Evolutionary conservation across 2,113 vertebrate species (phyloP).

Genomic region (Pungitius pungitius): DNA sequence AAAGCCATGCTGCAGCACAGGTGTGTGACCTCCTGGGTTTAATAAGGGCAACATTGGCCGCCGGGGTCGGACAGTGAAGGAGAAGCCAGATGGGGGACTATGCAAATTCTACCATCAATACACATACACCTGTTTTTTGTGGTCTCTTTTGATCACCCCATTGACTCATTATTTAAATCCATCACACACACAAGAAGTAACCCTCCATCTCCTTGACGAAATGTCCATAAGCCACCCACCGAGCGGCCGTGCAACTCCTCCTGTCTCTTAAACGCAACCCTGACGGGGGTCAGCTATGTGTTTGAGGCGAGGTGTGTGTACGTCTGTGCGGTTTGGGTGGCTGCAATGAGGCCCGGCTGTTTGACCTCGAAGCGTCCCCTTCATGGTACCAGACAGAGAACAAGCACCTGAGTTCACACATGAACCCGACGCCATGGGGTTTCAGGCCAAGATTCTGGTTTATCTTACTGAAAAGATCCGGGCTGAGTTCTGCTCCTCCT

Average conservation of each 20-base stretch:
- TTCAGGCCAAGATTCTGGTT: background rate
- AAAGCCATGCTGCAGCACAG: constrained; percentile 36
- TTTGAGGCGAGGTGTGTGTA: constrained; percentile 24
- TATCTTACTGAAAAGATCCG: constrained; percentile 88
- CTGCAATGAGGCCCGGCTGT: constrained; percentile 3
- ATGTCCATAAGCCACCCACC: constrained; percentile 43
- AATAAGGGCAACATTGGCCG: constrained; percentile 42
- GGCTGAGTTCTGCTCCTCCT: constrained; percentile 82
- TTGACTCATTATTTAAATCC: background rate
- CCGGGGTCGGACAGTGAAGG: constrained; percentile 39
- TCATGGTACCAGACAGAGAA: constrained; percentile 37
- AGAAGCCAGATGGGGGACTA: constrained; percentile 49
- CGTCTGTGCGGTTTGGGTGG: constrained; percentile 17
- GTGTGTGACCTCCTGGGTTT: constrained; percentile 59
- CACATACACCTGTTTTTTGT: background rate
- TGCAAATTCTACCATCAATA: background rate
- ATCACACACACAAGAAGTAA: constrained; percentile 2
- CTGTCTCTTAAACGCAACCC: constrained; percentile 47
- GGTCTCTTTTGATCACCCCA: background rate
- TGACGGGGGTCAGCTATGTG: constrained; percentile 38
- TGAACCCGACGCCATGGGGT: background rate
- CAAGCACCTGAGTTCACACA: constrained; percentile 34
- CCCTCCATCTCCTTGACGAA: background rate
- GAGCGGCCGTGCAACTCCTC: constrained; percentile 24
- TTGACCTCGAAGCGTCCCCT: constrained; percentile 36